Evolutionary conservation across 2,888 invertebrate species (phyloP).

Genomic region (Antheraea assamensis): DNA sequence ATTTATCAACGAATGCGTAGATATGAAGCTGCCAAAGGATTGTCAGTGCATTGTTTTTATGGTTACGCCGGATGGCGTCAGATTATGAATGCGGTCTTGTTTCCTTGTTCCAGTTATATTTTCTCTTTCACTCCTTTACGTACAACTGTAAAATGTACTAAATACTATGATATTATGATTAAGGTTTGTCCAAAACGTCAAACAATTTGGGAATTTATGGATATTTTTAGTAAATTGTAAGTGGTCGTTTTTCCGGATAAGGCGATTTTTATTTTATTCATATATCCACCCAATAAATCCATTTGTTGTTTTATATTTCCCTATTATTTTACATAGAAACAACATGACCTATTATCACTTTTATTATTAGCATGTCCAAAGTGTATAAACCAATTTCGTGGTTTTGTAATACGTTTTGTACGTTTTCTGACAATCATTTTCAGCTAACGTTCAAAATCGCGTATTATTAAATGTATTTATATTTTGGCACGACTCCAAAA

Average conservation of each 20-base stretch:
- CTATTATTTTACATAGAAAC: neutral
- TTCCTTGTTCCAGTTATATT: conserved; percentile 52
- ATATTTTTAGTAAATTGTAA: no score
- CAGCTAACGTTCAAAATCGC: neutral
- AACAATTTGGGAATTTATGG: no score
- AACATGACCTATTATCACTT: neutral
- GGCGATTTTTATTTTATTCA: neutral
- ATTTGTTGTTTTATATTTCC: neutral
- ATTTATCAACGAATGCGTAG: conserved; percentile 45
- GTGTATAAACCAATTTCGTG: neutral
- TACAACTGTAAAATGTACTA: neutral
- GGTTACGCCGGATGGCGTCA: conserved; percentile 53
- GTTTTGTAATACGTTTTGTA: conserved; percentile 28
- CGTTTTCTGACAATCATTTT: conserved; percentile 25
- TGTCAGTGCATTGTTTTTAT: conserved; percentile 44
- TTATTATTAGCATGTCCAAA: neutral
- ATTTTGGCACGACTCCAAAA: conserved; percentile 33
- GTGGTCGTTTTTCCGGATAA: no score
- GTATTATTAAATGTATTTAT: conserved; percentile 14
- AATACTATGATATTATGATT: neutral
- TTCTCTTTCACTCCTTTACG: neutral
- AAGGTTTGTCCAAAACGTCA: no score
- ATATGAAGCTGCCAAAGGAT: conserved; percentile 39
- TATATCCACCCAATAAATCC: neutral
- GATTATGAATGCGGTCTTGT: conserved; percentile 62